Conservation (phyloP, 2,113 vertebrate genomes). For the Chamaetylas fuelleborni region DNA sequence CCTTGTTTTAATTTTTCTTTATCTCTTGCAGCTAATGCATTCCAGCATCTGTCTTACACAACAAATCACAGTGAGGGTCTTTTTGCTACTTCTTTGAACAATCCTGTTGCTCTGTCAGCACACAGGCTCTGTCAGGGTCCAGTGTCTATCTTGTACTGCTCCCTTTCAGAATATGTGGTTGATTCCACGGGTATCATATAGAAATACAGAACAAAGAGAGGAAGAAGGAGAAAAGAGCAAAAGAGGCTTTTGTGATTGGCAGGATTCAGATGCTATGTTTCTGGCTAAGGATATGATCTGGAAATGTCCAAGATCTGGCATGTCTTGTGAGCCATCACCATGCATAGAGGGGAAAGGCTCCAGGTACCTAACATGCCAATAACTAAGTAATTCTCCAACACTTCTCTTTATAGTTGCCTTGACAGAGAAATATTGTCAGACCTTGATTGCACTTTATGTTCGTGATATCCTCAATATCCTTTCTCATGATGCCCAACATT, state of each 20-base stretch:
- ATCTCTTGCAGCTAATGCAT: not conserved
- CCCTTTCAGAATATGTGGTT: not conserved
- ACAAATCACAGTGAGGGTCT: not conserved
- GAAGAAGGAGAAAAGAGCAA: not conserved
- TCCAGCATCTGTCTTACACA: not conserved
- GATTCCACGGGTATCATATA: not conserved
- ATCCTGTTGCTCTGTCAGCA: not conserved
- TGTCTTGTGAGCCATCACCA: not conserved
- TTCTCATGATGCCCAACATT: not conserved
- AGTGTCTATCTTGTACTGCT: not conserved
- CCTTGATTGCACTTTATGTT: not conserved
- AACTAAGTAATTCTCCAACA: not conserved
- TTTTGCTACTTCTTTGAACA: not conserved
- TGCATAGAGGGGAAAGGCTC: not conserved
- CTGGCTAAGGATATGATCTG: not conserved
- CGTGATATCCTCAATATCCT: not conserved
- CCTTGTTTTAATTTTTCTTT: not conserved
- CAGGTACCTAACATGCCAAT: not conserved
- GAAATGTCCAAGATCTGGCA: not conserved
- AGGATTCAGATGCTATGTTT: not conserved
- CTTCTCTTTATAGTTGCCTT: not conserved
- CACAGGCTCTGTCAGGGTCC: not conserved
- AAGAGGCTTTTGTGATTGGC: not conserved
- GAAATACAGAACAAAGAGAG: not conserved
- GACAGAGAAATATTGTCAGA: not conserved